Evolutionary conservation across 2,888 invertebrate species (phyloP), one percentile per base, ranked within the genome.

Genomic region (Tachystola acroxantha): DNA sequence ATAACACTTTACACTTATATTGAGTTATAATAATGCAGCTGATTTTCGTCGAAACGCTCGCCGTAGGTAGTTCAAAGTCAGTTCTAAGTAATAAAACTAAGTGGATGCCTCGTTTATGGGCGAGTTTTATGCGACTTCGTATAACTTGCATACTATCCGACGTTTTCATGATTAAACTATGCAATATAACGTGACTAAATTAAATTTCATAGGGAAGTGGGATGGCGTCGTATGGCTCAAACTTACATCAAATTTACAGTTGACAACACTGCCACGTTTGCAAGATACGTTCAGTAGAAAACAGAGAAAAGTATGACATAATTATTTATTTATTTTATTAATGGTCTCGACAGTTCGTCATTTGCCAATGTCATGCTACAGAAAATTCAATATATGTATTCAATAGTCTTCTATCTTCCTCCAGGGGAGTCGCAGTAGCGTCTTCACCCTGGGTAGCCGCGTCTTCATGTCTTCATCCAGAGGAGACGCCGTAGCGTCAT

Each of bases 101-200:
- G 75, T 73, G 70, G 70, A 74, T 69, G 68, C 68, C 53, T 59
- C 70, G 69, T 80, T 80, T 78, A 78, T 57, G 58, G 50, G 46
- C 50, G 29, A 42, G 49, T 67, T 80, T 81, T 73, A 78, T 71
- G 69, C 46, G 64, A 63, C 59, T 74, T 70, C 70, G 63, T 62
- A 69, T 67, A 73, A 77, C 66, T 69, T 57, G 48, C 43, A 49
- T 53, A 46, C 52, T 63, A 60, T 54, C 57, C 61, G 45, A 44
- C 53, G 47, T 55, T 57, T 52, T 60, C 55, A 66, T 68, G 68
- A 76, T 77, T 74, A 74, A 74, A 75, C 67, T 68, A 62, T 62
- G 56, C 56, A 55, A 53, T 64, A 67, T 67, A 68, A 66, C 59
- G 53, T 54, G 49, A 49, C 64, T 66, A 68, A 73, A 73, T 71